These are phyloP conservation scores for Fissipunctia ypsillon DNA, from an alignment of 2,888 invertebrate species.

Conservation along the genomic window DNA sequence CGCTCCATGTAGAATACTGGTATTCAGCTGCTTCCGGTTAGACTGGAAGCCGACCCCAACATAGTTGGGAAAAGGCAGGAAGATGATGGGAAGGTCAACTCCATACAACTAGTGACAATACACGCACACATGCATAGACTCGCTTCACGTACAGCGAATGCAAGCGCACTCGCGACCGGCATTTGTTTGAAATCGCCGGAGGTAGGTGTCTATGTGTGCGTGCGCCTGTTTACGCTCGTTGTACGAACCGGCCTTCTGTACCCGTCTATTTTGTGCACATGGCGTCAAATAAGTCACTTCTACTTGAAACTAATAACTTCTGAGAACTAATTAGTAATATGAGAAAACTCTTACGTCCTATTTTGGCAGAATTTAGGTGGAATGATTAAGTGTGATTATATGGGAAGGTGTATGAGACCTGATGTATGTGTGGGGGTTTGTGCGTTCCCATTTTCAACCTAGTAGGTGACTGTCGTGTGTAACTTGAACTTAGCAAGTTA, in stretches of 20 bases:
- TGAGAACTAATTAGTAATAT: conserved; percentile 52
- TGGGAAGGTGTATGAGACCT: conserved; percentile 10
- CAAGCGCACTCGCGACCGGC: background rate
- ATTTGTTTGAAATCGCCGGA: background rate
- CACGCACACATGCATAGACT: too few species aligned
- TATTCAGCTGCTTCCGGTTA: background rate
- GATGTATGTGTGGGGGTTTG: conserved; percentile 2
- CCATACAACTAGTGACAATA: background rate
- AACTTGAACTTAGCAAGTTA: background rate
- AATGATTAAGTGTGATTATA: conserved; percentile 37
- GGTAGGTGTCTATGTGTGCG: too few species aligned
- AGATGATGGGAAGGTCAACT: background rate
- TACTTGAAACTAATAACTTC: conserved; percentile 41
- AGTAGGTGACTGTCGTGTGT: background rate
- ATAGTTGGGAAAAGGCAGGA: background rate
- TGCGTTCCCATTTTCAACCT: conserved; percentile 4
- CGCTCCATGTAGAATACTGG: background rate
- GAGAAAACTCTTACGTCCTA: conserved; percentile 50
- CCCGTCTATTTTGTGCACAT: background rate
- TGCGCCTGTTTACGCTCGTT: background rate
- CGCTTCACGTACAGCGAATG: background rate
- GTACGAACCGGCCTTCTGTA: background rate
- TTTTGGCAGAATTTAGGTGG: conserved; percentile 35
- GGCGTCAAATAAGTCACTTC: conserved; percentile 53
- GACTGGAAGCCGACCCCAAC: background rate